Base-by-base conservation (phyloP, 1,140 invertebrate genomes). In the Cepaea nemoralis region DNA sequence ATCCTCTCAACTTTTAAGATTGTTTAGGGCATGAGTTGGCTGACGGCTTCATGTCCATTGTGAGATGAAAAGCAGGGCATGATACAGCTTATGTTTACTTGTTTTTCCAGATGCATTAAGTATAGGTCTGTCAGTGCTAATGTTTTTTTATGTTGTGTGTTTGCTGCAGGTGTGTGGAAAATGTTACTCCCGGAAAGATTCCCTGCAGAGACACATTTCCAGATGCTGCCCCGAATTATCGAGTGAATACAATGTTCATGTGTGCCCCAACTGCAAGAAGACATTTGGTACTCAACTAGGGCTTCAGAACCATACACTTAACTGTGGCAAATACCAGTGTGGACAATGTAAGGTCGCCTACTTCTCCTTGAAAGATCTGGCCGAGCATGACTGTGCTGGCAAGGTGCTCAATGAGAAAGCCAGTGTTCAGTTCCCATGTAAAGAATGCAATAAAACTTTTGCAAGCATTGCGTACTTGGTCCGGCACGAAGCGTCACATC, bases 111-210 rank as follows among this genome's bases (percentile, higher is more conserved):
- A n/a, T n/a, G n/a, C n/a, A n/a, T n/a, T n/a, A n/a, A n/a, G n/a
- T n/a, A n/a, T n/a, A n/a, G n/a, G n/a, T n/a, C n/a, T n/a, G n/a
- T n/a, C n/a, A n/a, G n/a, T n/a, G n/a, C n/a, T n/a, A n/a, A n/a
- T n/a, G n/a, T n/a, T n/a, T n/a, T n/a, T n/a, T n/a, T n/a, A n/a
- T n/a, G n/a, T n/a, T n/a, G n/a, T n/a, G n/a, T 70, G 40, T 40
- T 39, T 70, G 8, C 19, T 70, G 24, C 69, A 85, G 81, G 78
- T 80, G 19, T 91, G 91, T 80, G 81, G 82, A 0, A 87, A 88
- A 76, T 86, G 85, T 8, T 91, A 88, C 79, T 90, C 89, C 0
- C 70, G 90, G 19, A 91, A 90, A 71, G 88, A 90, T 73, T 88
- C 88, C 1, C 63, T 90, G 80, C 86, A 89, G 63, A 83, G 85